Percentiles rank a stretch among this genome's conserved stretches.
phyloP scores from a whole-genome alignment of 37 sponge, comb jelly and placozoan species.

The Beroe forskalii region DNA sequence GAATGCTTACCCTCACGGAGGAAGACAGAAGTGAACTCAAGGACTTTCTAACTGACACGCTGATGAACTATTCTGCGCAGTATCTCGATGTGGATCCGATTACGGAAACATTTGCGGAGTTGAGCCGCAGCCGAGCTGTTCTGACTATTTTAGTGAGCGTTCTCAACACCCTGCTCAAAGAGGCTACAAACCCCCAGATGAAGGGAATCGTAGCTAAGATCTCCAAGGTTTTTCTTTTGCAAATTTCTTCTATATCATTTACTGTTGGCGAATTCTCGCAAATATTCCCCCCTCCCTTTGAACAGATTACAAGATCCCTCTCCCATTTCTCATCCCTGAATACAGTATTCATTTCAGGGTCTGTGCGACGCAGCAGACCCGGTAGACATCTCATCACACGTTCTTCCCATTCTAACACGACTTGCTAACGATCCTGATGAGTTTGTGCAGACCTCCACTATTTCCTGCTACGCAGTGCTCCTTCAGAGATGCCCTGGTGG shows the following conservation, averaged over 20 bases:
- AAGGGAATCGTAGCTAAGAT: constrained; percentile 29
- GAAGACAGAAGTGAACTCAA: constrained; percentile 7
- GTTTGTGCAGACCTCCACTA: constrained; percentile 56
- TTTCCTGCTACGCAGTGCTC: background rate
- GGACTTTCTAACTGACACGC: constrained; percentile 17
- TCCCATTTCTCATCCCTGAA: too few species aligned
- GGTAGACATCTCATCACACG: background rate
- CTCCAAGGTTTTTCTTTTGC: constrained; percentile 1
- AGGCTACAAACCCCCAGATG: constrained; percentile 45
- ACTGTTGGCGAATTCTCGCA: too few species aligned
- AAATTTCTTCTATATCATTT: too few species aligned
- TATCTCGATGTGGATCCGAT: constrained; percentile 35
- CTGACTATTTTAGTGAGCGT: constrained; percentile 12
- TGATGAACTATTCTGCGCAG: background rate
- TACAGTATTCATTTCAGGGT: background rate
- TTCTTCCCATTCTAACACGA: constrained; percentile 31
- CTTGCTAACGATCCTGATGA: constrained; percentile 59
- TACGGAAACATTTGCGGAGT: constrained; percentile 55
- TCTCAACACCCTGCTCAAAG: constrained; percentile 10
- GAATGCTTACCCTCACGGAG: constrained; percentile 3
- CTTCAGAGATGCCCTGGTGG: constrained; percentile 27
- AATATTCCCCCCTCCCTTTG: too few species aligned
- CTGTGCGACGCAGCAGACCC: constrained; percentile 52
- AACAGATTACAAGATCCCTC: too few species aligned
- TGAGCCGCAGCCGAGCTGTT: background rate